phyloP scores from a whole-genome alignment of 2,888 invertebrate genomes.

The Tiphia femorata region DNA sequence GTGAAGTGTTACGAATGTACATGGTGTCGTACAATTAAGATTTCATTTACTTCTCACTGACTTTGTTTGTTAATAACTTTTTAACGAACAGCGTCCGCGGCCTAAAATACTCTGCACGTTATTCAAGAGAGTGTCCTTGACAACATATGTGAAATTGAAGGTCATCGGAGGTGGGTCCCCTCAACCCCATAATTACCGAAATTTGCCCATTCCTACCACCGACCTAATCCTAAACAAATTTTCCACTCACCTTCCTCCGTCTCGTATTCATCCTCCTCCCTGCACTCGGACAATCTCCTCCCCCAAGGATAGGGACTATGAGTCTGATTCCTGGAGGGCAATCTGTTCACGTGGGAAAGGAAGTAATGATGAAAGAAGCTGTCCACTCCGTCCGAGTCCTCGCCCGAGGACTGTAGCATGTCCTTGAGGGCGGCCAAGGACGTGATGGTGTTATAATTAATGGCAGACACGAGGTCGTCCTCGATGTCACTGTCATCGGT shows the following conservation, averaged over 20 bases:
- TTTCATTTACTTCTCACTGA: too few species aligned
- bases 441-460: conserved; percentile 80
- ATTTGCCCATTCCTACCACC: too few species aligned
- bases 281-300: conserved; percentile 81
- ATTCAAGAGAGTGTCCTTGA: too few species aligned
- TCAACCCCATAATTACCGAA: too few species aligned
- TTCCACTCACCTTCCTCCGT: conserved; percentile 60
- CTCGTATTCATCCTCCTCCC: conserved; percentile 87
- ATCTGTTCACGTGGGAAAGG: conserved; percentile 79
- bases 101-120: too few species aligned
- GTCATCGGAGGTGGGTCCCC: too few species aligned
- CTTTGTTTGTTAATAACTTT: too few species aligned
- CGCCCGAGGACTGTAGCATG: conserved; percentile 75
- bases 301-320: conserved; percentile 69
- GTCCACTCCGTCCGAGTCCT: conserved; percentile 72
- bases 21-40: too few species aligned
- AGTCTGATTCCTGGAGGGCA: conserved; percentile 75
- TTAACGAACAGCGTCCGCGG: too few species aligned
- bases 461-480: conserved; percentile 76
- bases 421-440: conserved; percentile 79
- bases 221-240: not conserved
- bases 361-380: conserved; percentile 81
- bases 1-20: too few species aligned
- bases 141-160: too few species aligned
- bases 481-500: conserved; percentile 74